These are phyloP conservation scores for Anhinga rufa DNA, from an alignment of 2,113 vertebrate species.

Conservation along the genomic window DNA sequence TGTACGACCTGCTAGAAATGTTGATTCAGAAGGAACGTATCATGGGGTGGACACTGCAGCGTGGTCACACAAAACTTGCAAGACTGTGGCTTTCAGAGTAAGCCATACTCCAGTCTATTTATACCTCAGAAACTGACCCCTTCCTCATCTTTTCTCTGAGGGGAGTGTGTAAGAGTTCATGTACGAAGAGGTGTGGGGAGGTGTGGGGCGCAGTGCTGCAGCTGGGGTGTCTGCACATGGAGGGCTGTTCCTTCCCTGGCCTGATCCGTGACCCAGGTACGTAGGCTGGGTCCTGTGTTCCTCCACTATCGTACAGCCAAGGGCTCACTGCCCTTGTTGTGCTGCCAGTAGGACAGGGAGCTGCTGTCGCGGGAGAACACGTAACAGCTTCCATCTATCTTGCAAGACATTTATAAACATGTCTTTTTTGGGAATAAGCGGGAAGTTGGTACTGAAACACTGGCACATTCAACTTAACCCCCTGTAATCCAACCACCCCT, in stretches of 20 bases:
- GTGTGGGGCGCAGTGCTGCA: fast-evolving
- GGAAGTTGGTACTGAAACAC: not conserved
- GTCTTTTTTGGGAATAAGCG: not conserved
- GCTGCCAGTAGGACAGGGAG: not conserved
- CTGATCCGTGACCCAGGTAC: fast-evolving
- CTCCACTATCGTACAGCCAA: fast-evolving
- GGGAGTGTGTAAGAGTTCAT: fast-evolving
- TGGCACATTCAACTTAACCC: not conserved
- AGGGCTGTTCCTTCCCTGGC: not conserved
- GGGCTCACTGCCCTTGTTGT: not conserved
- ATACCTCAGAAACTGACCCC: not conserved
- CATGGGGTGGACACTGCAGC: not conserved
- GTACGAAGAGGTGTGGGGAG: not conserved
- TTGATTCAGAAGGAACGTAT: not conserved
- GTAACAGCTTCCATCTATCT: not conserved
- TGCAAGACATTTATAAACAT: not conserved
- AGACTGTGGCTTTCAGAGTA: not conserved
- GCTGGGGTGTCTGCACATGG: not conserved
- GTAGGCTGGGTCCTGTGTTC: not conserved
- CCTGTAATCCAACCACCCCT: not conserved
- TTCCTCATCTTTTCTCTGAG: not conserved
- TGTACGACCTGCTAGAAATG: not conserved
- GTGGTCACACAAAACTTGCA: not conserved
- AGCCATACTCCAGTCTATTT: not conserved
- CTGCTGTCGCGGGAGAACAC: not conserved